Conservation (phyloP, 2,888 invertebrate genomes). For the Cynaeus angustus region DNA sequence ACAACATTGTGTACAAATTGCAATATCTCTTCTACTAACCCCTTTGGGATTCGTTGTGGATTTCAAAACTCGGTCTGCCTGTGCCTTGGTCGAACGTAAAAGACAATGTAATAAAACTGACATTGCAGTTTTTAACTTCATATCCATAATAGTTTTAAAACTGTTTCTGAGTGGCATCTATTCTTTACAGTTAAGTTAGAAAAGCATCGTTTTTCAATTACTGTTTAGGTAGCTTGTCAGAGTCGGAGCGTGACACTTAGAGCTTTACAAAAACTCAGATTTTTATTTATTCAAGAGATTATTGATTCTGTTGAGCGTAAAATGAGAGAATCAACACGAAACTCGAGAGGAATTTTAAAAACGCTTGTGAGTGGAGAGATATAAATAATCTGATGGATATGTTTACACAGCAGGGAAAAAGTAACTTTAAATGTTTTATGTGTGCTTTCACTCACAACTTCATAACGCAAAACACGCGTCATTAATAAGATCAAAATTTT, state of each 20-base stretch:
- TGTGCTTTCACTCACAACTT: too few species aligned
- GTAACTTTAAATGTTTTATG: too few species aligned
- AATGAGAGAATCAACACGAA: slow-evolving; percentile 12
- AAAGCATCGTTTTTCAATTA: slow-evolving; percentile 4
- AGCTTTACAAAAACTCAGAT: neutral
- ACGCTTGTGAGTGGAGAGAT: neutral
- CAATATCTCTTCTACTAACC: neutral
- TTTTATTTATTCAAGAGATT: slow-evolving; percentile 1
- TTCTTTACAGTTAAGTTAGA: neutral
- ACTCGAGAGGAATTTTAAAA: slow-evolving; percentile 10
- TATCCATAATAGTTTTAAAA: slow-evolving; percentile 7
- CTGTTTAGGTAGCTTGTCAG: neutral
- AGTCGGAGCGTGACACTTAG: neutral
- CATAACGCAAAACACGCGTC: too few species aligned
- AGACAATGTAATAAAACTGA: slow-evolving; percentile 7
- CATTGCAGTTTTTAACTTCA: slow-evolving; percentile 18
- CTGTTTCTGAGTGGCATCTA: neutral
- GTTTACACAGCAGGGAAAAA: too few species aligned
- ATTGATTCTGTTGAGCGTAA: neutral
- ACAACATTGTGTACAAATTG: slow-evolving; percentile 7
- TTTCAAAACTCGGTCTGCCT: neutral
- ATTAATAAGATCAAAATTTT: too few species aligned
- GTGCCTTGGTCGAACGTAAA: slow-evolving; percentile 6
- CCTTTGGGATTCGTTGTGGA: neutral
- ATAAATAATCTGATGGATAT: neutral